Conservation (phyloP, 2,113 vertebrate genomes). For the Corynorhinus townsendii region DNA sequence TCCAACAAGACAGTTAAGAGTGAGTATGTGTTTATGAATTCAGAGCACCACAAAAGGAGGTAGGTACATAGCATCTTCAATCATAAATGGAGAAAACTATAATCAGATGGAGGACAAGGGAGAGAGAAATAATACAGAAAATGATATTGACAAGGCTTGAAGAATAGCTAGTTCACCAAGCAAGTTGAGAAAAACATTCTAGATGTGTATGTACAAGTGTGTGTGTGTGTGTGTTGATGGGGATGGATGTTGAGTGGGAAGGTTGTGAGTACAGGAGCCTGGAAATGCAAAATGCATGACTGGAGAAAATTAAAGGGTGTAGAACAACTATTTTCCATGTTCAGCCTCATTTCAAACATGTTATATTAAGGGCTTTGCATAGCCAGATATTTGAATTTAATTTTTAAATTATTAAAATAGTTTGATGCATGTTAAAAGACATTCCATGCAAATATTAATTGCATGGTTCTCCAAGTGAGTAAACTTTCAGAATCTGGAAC, state of each 20-base stretch:
- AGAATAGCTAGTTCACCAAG: background rate
- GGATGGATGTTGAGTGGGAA: background rate
- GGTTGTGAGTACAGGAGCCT: background rate
- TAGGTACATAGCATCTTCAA: background rate
- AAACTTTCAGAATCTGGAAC: background rate
- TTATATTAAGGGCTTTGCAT: background rate
- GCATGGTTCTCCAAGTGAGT: background rate
- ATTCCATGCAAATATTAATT: background rate
- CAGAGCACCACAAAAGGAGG: background rate
- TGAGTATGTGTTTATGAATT: background rate
- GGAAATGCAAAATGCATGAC: background rate
- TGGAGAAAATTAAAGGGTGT: background rate
- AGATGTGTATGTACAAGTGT: no score
- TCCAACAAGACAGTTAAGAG: background rate
- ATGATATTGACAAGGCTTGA: background rate
- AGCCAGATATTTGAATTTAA: background rate
- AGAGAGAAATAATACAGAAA: background rate
- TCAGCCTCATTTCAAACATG: background rate
- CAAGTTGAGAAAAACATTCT: background rate
- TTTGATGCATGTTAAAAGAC: background rate
- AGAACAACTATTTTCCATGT: background rate
- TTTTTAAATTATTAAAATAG: constrained; percentile 6
- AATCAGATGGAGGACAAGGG: background rate
- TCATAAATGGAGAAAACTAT: background rate
- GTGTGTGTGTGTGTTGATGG: background rate